Evolutionary conservation across 1,140 invertebrate species (phyloP).

Genomic region (Pogonomyrmex barbatus): DNA sequence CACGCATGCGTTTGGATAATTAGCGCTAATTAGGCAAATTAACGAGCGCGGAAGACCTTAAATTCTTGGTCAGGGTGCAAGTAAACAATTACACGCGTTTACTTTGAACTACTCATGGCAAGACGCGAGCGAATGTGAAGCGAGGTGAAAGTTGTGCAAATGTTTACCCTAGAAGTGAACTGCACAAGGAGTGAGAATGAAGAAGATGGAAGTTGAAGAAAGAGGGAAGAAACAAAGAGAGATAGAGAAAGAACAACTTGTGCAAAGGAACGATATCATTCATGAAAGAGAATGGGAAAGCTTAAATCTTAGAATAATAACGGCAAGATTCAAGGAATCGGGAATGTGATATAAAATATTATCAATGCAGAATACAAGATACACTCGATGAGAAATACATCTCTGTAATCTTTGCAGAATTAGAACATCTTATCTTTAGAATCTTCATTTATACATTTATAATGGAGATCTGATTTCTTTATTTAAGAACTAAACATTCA

Average conservation of each 20-base stretch:
- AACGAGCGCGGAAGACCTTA: constrained; percentile 44
- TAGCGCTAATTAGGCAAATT: constrained; percentile 70
- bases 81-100: constrained; percentile 71
- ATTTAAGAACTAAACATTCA: background rate
- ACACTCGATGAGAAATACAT: background rate
- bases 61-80: constrained; percentile 68
- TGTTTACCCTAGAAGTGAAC: constrained; percentile 72
- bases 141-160: constrained; percentile 72
- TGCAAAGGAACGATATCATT: constrained; percentile 4
- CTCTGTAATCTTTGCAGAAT: background rate
- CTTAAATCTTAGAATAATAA: background rate
- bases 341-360: background rate
- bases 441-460: background rate
- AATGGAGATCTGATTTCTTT: background rate
- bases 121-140: constrained; percentile 33
- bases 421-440: background rate
- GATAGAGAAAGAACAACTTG: background rate
- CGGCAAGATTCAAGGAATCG: background rate
- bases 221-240: background rate
- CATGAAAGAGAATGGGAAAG: background rate
- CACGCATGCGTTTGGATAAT: constrained; percentile 52
- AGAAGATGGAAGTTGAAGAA: constrained; percentile 23
- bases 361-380: background rate
- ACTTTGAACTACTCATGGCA: constrained; percentile 56
- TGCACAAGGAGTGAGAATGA: constrained; percentile 21